phyloP scores from a whole-genome alignment of 1,140 invertebrate species.

The Diploscapter pachys region DNA sequence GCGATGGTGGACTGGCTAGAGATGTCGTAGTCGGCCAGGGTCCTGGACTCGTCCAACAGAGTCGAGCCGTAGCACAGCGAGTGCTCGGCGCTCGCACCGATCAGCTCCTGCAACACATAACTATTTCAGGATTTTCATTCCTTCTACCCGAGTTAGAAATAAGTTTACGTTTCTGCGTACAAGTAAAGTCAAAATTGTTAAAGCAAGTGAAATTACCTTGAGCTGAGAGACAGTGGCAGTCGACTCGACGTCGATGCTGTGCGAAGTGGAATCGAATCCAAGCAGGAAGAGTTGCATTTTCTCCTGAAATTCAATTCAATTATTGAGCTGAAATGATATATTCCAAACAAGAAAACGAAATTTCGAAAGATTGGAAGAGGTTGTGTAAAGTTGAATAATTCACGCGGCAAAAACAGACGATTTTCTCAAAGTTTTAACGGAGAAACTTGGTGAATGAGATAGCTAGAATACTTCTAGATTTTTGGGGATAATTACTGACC shows the following conservation, averaged over 20 bases:
- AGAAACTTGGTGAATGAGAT: too few species aligned
- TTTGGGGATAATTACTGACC: too few species aligned
- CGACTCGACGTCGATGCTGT: conserved; percentile 19
- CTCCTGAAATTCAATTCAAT: conserved; percentile 6
- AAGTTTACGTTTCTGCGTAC: too few species aligned
- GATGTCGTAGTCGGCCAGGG: conserved; percentile 64
- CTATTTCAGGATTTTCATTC: too few species aligned
- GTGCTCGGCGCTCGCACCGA: conserved; percentile 15
- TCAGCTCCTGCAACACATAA: conserved; percentile 1
- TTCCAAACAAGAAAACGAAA: too few species aligned
- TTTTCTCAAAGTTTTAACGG: too few species aligned
- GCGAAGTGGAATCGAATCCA: conserved; percentile 20
- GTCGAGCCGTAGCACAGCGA: conserved; percentile 32
- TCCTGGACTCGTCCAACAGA: conserved; percentile 29
- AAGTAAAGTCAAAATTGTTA: too few species aligned
- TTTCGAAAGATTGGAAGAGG: too few species aligned
- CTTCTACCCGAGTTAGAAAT: too few species aligned
- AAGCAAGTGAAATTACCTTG: conserved; percentile 7
- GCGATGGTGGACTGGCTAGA: conserved; percentile 72
- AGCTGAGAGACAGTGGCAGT: conserved; percentile 16
- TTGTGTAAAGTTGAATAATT: too few species aligned
- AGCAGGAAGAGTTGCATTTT: conserved; percentile 25
- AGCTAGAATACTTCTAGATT: too few species aligned
- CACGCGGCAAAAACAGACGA: too few species aligned
- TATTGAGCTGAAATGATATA: background rate